Evolutionary conservation across 2,113 vertebrate genomes (phyloP).

Genomic region (Noturus placidus): DNA sequence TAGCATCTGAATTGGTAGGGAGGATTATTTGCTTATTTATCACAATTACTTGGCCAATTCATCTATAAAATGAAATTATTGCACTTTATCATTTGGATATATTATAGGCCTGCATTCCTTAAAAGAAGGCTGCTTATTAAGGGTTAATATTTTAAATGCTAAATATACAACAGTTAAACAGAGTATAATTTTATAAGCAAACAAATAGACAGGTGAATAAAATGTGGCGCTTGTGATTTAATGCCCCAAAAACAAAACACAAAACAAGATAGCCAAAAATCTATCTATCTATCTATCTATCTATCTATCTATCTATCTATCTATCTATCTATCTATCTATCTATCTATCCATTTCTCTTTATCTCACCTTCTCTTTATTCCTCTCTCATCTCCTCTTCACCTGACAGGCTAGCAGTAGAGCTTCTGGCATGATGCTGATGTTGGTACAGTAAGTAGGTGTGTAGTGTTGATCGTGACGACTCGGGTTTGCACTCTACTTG

Average conservation of each 20-base stretch:
- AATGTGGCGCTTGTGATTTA: neutral
- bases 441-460: slow-evolving; percentile 40
- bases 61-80: neutral
- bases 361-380: slow-evolving; percentile 15
- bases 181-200: neutral
- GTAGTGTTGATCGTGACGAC: slow-evolving; percentile 25
- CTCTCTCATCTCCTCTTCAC: slow-evolving; percentile 29
- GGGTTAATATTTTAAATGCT: neutral
- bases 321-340: slow-evolving; percentile 7
- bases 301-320: neutral
- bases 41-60: neutral
- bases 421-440: slow-evolving; percentile 17
- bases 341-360: neutral
- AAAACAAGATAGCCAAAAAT: neutral
- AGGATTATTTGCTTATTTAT: neutral
- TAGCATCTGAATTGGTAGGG: neutral
- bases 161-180: neutral
- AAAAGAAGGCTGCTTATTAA: neutral
- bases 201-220: neutral
- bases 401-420: slow-evolving; percentile 9
- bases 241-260: neutral
- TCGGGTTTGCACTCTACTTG: slow-evolving; percentile 12
- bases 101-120: neutral
- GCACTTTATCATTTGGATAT: neutral
- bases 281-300: neutral